Evolutionary conservation across 2,888 invertebrate genomes (phyloP), one percentile per base, ranked within the genome.

Genomic region (Eubasilissa splendida): DNA sequence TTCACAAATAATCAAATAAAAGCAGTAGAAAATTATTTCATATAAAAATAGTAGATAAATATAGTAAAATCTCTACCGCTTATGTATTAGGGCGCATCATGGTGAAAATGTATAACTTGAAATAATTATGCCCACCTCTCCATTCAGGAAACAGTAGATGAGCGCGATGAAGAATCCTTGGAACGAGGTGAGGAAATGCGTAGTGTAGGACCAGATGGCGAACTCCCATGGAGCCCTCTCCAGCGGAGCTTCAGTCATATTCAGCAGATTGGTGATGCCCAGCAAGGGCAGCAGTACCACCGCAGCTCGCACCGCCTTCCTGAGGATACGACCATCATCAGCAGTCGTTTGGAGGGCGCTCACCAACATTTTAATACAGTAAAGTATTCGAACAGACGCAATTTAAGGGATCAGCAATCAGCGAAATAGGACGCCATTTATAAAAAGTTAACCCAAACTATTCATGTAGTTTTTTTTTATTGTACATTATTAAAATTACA

Each of bases 141-240:
- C 94, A 85, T 96, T 96, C 75, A 94, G 88, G 86, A 96, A 96
- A 86, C 96, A 97, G 87, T 96, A 96, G 70, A 96, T 90, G 10
- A 94, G 90, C 0, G 96, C 93, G 71, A 96, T 93, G 86, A 96
- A 94, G 84, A 95, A 92, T 54, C 96, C 96, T 88, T 96, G 96
- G 86, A 96, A 96, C 0, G 96, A 95, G n/a, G 93, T 93, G 71
- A 96, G 89, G 86, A 95, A 95, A 86, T 96, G 94, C 0, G 96
- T 94, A 12, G 90, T 89, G 87, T 95, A 96, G 2, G 95, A 94
- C 96, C 96, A 96, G 0, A 94, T 84, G 0, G 93, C 95, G 84
- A 96, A 96, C 84, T 92, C 91, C 91, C 93, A 93, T 0, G 93
- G 92, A 4, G 93, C 91, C 78, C 92, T 91, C 76, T 93, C 92